Conservation (phyloP, 2,888 invertebrate species). For the Cordylochernes scorpioides region DNA sequence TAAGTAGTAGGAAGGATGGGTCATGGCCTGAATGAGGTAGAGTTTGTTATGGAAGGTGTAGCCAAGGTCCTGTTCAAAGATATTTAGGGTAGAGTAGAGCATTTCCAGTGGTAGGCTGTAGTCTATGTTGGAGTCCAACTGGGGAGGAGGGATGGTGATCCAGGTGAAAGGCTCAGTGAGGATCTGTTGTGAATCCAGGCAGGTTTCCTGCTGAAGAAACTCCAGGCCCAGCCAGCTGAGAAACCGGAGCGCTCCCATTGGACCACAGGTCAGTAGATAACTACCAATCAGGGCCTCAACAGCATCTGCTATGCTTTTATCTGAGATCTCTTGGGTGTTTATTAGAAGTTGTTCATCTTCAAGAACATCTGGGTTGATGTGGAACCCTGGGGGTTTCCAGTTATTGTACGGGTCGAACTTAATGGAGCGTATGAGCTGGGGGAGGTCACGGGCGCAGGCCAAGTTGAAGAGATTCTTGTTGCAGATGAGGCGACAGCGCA, state of each 20-base stretch:
- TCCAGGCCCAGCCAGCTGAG: conserved; percentile 7
- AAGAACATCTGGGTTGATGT: too few species aligned
- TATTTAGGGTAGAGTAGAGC: too few species aligned
- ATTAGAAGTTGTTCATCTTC: background rate
- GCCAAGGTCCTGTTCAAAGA: conserved; percentile 32
- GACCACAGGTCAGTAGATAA: conserved; percentile 35
- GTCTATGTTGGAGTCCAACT: too few species aligned
- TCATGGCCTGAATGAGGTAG: conserved; percentile 62
- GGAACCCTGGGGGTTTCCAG: conserved; percentile 54
- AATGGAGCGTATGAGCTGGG: conserved; percentile 82
- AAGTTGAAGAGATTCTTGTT: conserved; percentile 70
- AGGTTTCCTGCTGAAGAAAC: too few species aligned
- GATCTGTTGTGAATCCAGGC: too few species aligned
- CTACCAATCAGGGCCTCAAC: conserved; percentile 61
- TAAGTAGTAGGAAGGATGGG: conserved; percentile 77
- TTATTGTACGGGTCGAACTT: conserved; percentile 96
- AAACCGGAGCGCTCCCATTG: conserved; percentile 16
- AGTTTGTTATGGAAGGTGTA: conserved; percentile 55
- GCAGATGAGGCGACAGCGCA: conserved; percentile 73
- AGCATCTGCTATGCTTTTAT: conserved; percentile 44
- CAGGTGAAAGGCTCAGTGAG: background rate
- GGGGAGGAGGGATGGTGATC: too few species aligned
- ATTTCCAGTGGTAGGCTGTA: conserved; percentile 7
- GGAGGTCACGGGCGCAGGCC: conserved; percentile 66
- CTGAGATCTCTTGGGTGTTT: conserved; percentile 12